Evolutionary conservation across 2,113 vertebrate genomes (phyloP).

Genomic region (Mugil cephalus): DNA sequence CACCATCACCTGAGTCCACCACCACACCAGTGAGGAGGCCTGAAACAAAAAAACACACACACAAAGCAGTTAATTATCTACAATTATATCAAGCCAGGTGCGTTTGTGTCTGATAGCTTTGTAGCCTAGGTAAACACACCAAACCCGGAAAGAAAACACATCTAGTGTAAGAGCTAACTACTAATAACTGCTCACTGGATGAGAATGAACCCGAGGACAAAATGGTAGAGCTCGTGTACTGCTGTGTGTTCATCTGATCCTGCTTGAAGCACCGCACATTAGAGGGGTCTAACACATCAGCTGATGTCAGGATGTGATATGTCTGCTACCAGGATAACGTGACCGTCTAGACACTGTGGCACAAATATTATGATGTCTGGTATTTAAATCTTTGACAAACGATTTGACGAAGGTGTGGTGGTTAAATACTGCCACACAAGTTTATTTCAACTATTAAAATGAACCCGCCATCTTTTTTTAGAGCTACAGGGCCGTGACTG

Average conservation of each 20-base stretch:
- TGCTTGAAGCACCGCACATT: background rate
- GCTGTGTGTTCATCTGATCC: background rate
- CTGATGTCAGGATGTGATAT: background rate
- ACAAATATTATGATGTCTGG: background rate
- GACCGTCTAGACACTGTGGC: constrained; percentile 25
- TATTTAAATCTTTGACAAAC: constrained; percentile 26
- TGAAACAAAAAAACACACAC: constrained; percentile 58
- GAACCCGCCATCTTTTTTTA: background rate
- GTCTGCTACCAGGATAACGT: background rate
- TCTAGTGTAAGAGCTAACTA: background rate
- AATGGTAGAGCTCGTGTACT: background rate
- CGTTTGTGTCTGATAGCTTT: constrained; percentile 11
- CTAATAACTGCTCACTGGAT: background rate
- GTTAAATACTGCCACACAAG: background rate
- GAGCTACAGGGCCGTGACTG: background rate
- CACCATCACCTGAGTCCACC: constrained; percentile 97
- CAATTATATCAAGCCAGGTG: background rate
- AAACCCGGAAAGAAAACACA: constrained; percentile 12
- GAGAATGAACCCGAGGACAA: background rate
- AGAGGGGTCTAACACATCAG: background rate
- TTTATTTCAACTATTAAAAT: constrained; percentile 1
- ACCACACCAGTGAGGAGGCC: constrained; percentile 97
- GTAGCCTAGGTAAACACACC: constrained; percentile 28
- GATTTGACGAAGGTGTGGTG: constrained; percentile 39
- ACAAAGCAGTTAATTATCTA: constrained; percentile 5